Evolutionary conservation across 2,888 invertebrate species (phyloP).

Genomic region (Frankliniella intonsa): DNA sequence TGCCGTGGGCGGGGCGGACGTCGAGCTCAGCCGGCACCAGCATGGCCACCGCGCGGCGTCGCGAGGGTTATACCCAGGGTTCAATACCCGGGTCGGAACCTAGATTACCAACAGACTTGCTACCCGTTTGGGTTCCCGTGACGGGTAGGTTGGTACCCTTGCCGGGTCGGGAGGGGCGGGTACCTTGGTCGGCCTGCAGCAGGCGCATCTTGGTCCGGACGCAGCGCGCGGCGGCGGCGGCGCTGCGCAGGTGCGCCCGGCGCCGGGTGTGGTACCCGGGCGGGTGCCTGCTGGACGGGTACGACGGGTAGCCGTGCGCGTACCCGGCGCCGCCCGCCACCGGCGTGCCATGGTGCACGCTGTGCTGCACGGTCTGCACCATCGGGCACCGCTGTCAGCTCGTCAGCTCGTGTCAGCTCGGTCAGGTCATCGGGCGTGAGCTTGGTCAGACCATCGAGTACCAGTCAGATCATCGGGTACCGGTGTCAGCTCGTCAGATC

Average conservation of each 20-base stretch:
- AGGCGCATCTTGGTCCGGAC: neutral
- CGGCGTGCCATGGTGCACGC: neutral
- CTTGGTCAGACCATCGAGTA: too few species aligned
- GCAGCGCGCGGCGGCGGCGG: neutral
- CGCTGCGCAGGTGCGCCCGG: neutral
- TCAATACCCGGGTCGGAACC: too few species aligned
- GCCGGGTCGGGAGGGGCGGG: too few species aligned
- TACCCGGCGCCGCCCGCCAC: neutral
- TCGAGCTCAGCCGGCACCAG: too few species aligned
- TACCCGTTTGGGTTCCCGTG: too few species aligned
- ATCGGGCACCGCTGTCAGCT: neutral
- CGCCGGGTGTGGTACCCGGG: conserved; percentile 14
- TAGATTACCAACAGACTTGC: too few species aligned
- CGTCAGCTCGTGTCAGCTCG: neutral
- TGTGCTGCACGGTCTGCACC: neutral
- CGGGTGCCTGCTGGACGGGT: neutral
- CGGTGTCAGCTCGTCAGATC: neutral
- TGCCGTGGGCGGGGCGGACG: too few species aligned
- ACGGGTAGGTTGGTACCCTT: too few species aligned
- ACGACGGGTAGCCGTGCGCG: neutral
- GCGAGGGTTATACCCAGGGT: too few species aligned
- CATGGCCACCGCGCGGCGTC: too few species aligned
- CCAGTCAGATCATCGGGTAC: too few species aligned
- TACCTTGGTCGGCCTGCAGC: conserved; percentile 12
- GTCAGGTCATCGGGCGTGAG: too few species aligned